Evolutionary conservation across 2,888 invertebrate genomes (phyloP).

Genomic region (Tineola bisselliella): DNA sequence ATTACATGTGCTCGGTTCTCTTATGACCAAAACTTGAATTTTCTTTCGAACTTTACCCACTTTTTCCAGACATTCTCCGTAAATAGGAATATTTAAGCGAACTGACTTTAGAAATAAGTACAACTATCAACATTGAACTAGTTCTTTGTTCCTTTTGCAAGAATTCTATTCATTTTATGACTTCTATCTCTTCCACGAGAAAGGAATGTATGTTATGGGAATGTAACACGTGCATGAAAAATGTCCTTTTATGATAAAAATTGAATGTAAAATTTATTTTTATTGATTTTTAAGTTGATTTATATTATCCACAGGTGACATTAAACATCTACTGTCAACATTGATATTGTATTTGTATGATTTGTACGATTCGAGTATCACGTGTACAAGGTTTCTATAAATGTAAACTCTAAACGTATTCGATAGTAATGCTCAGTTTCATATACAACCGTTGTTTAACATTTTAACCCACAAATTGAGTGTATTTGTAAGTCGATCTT

Average conservation of each 20-base stretch:
- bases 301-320: too few relatives aligned
- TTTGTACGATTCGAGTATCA: too few relatives aligned
- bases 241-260: neutral
- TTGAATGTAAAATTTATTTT: neutral
- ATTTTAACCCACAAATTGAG: too few relatives aligned
- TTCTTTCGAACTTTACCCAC: slow-evolving; percentile 8
- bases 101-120: neutral
- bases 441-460: too few relatives aligned
- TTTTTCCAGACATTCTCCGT: neutral
- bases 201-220: neutral
- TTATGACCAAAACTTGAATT: slow-evolving; percentile 9
- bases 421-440: too few relatives aligned
- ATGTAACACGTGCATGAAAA: neutral
- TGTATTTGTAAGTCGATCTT: too few relatives aligned
- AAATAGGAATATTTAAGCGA: slow-evolving; percentile 3
- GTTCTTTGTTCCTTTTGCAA: neutral
- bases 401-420: too few relatives aligned
- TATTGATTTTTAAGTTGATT: neutral
- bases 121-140: neutral
- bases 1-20: slow-evolving; percentile 8
- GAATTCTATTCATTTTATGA: neutral
- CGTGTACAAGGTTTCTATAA: too few relatives aligned
- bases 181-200: neutral
- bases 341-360: too few relatives aligned
- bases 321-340: too few relatives aligned